These are phyloP conservation scores for Etia nguti DNA, from an alignment of 2,113 vertebrate genomes.

Conservation along the genomic window DNA sequence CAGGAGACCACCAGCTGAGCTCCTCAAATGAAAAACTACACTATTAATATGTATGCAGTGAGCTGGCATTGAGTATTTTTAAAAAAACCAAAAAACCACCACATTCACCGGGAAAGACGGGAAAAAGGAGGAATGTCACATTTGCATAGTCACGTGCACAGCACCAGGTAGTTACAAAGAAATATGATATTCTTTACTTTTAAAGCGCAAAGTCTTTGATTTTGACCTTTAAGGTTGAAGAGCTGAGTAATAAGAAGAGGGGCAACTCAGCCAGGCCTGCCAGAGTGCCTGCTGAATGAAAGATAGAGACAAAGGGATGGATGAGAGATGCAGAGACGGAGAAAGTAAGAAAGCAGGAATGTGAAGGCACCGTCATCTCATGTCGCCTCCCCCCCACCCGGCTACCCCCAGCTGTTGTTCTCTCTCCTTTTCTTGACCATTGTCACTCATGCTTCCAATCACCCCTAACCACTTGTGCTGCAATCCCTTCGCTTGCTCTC, in stretches of 20 bases:
- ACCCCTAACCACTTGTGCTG: constrained; percentile 29
- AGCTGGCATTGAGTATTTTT: background rate
- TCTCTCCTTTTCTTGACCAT: constrained; percentile 45
- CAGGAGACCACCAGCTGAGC: constrained; percentile 57
- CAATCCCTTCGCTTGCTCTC: background rate
- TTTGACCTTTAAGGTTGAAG: constrained; percentile 60
- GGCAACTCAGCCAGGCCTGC: constrained; percentile 11
- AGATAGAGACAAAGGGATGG: constrained; percentile 39
- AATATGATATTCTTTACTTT: constrained; percentile 36
- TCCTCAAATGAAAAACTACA: constrained; percentile 35
- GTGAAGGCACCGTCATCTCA: constrained; percentile 47
- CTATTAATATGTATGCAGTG: constrained; percentile 52
- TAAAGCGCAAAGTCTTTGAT: constrained; percentile 18
- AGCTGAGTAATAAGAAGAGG: constrained; percentile 53
- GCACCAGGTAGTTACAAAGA: background rate
- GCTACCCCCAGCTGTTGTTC: constrained; percentile 67
- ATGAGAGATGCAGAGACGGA: background rate
- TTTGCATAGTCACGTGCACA: background rate
- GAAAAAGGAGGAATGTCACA: background rate
- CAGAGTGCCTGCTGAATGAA: constrained; percentile 41
- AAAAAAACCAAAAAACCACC: background rate
- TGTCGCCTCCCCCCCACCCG: constrained; percentile 25
- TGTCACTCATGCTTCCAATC: constrained; percentile 52
- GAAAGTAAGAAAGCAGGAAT: constrained; percentile 19
- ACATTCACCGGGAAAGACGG: background rate